phyloP scores from a whole-genome alignment of 2,797 vertebrate species.

The Enteromius trimaculatus region DNA sequence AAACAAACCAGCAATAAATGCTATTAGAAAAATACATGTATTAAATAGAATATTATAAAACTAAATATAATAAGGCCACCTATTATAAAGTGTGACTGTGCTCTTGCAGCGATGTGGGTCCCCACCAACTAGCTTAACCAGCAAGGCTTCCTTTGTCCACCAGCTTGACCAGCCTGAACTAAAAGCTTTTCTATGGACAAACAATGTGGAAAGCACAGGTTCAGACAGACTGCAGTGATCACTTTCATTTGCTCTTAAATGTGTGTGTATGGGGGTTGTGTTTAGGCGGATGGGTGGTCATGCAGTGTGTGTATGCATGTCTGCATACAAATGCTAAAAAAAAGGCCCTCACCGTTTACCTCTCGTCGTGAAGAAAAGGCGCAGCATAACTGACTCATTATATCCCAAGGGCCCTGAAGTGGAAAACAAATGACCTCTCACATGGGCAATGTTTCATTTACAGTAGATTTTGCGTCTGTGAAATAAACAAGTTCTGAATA shows the following conservation, averaged over 20 bases:
- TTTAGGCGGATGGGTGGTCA: slow-evolving; percentile 11
- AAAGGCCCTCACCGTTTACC: background rate
- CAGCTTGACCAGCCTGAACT: background rate
- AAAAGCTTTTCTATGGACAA: background rate
- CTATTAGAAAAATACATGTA: too few relatives aligned
- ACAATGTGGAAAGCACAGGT: background rate
- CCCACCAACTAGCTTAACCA: background rate
- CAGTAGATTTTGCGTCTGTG: background rate
- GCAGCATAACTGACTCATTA: slow-evolving; percentile 15
- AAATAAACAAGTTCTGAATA: slow-evolving; percentile 31
- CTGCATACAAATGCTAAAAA: slow-evolving; percentile 11
- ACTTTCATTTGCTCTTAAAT: background rate
- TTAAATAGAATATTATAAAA: too few relatives aligned
- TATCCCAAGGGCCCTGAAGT: slow-evolving; percentile 20
- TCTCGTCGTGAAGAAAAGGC: background rate
- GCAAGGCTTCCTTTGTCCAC: background rate
- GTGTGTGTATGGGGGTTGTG: background rate
- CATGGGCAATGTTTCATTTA: slow-evolving; percentile 5
- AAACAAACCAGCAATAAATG: too few relatives aligned
- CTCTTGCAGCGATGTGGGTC: background rate
- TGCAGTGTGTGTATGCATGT: background rate
- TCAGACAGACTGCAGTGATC: background rate
- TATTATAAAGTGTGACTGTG: too few relatives aligned
- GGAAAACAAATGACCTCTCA: slow-evolving; percentile 30
- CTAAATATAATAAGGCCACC: too few relatives aligned